Evolutionary conservation across 2,797 vertebrate genomes (phyloP).

Genomic region (Acanthornis magna): DNA sequence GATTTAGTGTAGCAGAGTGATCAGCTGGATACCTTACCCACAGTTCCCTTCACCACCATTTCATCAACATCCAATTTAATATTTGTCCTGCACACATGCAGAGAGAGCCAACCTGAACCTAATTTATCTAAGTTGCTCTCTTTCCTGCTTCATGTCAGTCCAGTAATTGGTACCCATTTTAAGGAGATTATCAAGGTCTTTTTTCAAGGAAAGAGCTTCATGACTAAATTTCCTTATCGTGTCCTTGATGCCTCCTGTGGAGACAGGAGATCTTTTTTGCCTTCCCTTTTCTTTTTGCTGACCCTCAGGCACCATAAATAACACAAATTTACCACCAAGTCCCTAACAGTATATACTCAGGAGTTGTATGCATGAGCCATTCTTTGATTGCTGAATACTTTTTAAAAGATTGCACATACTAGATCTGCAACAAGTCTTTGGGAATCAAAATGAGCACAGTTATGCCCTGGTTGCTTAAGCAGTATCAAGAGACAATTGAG

Average conservation of each 20-base stretch:
- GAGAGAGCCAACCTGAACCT: constrained; percentile 60
- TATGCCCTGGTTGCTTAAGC: not conserved
- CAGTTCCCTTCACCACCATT: constrained; percentile 58
- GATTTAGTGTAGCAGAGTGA: constrained; percentile 54
- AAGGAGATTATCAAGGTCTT: constrained; percentile 64
- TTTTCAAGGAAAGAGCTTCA: constrained; percentile 54
- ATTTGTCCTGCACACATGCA: constrained; percentile 55
- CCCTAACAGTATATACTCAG: not conserved
- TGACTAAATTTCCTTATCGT: constrained; percentile 54
- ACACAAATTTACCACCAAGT: not conserved
- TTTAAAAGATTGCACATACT: constrained; percentile 12
- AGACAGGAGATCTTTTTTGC: constrained; percentile 2
- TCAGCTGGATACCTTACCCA: constrained; percentile 52
- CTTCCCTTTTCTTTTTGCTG: not conserved
- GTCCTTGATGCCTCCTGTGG: constrained; percentile 37
- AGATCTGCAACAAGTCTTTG: not conserved
- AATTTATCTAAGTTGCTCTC: constrained; percentile 68
- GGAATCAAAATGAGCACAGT: not conserved
- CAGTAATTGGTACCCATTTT: constrained; percentile 69
- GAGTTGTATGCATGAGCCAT: not conserved
- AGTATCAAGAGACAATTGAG: not conserved
- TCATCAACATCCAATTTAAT: constrained; percentile 65
- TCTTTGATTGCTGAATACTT: constrained; percentile 7
- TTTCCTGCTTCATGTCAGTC: constrained; percentile 63
- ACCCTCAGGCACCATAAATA: constrained; percentile 23